A percentile compares a stretch with the other conserved stretches of the same genome.
Conservation (phyloP, 2,113 vertebrate species). For the Tapirus terrestris region DNA sequence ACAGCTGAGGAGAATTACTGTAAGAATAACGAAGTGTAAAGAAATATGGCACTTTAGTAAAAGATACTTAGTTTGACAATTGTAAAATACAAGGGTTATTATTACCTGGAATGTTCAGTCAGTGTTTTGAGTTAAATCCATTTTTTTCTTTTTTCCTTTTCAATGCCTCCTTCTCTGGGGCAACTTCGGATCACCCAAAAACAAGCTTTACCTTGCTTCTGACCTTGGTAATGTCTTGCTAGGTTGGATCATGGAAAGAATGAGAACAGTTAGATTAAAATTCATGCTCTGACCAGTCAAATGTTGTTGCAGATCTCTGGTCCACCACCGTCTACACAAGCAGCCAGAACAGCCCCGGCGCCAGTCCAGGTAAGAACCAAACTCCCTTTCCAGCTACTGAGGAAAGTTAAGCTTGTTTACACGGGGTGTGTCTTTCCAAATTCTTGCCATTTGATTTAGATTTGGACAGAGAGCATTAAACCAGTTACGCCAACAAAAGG, state of each 20-base stretch:
- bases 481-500: background rate
- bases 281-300: constrained; percentile 70
- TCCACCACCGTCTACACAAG: constrained; percentile 83
- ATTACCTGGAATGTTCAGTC: constrained; percentile 28
- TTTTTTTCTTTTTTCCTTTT: constrained; percentile 59
- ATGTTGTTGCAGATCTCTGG: constrained; percentile 92
- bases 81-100: constrained; percentile 46
- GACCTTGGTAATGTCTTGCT: constrained; percentile 53
- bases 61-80: constrained; percentile 51
- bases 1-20: constrained; percentile 29
- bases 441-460: background rate
- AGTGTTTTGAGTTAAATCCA: background rate
- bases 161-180: constrained; percentile 84
- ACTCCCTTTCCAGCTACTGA: background rate
- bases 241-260: constrained; percentile 62
- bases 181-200: constrained; percentile 89
- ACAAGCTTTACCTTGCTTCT: constrained; percentile 89
- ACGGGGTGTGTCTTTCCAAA: background rate
- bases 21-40: constrained; percentile 53
- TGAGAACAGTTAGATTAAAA: constrained; percentile 38
- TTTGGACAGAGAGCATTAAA: constrained; percentile 3
- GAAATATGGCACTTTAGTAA: background rate
- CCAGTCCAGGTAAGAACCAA: constrained; percentile 88
- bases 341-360: constrained; percentile 85
- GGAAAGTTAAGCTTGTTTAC: background rate